Evolutionary conservation across 2,888 invertebrate genomes (phyloP).

Genomic region (Opisthograptis luteolata): DNA sequence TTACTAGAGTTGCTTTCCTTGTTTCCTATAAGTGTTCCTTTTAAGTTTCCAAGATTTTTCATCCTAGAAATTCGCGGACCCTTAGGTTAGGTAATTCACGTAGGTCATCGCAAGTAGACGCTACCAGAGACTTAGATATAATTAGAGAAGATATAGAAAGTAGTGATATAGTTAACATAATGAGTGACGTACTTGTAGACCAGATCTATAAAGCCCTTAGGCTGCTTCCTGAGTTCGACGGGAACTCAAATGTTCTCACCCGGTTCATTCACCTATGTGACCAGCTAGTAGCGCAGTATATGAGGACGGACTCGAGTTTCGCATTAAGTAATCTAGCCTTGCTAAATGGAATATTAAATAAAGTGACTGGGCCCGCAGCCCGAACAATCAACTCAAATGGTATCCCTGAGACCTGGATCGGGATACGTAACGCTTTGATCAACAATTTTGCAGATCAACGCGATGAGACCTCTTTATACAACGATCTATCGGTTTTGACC

Average conservation of each 20-base stretch:
- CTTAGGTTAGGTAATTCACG: too few relatives aligned
- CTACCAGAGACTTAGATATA: too few relatives aligned
- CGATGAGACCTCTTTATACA: constrained; percentile 37
- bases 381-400: too few relatives aligned
- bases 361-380: constrained; percentile 35
- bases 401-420: constrained; percentile 35
- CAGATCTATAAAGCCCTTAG: too few relatives aligned
- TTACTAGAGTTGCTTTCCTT: too few relatives aligned
- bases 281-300: constrained; percentile 16
- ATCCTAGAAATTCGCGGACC: too few relatives aligned
- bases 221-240: constrained; percentile 29
- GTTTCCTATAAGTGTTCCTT: too few relatives aligned
- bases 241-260: constrained; percentile 32
- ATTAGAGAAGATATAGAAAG: too few relatives aligned
- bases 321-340: constrained; percentile 22
- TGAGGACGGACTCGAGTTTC: neutral
- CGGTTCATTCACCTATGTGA: constrained; percentile 41
- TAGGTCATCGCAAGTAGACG: too few relatives aligned
- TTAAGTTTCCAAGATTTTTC: too few relatives aligned
- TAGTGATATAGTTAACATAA: too few relatives aligned
- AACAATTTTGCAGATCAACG: constrained; percentile 40
- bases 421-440: constrained; percentile 32
- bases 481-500: constrained; percentile 30
- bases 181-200: too few relatives aligned
- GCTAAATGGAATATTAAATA: constrained; percentile 34